These are phyloP conservation scores for Pollenia angustigena DNA, from an alignment of 2,888 invertebrate genomes.

Conservation along the genomic window DNA sequence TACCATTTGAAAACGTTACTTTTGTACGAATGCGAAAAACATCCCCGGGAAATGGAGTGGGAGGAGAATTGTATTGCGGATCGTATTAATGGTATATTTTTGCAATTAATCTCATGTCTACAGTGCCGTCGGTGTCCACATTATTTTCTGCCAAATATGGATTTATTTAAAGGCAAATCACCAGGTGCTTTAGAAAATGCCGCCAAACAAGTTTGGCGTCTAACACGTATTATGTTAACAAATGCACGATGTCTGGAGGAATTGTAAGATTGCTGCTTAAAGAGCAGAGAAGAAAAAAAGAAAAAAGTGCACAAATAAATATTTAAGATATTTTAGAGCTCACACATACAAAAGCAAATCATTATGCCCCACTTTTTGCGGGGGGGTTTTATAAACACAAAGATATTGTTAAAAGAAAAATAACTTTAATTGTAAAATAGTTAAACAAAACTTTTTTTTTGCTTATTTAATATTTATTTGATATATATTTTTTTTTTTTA, in stretches of 20 bases:
- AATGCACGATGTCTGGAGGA: conserved; percentile 94
- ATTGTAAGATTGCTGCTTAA: conserved; percentile 27
- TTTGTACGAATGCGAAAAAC: conserved; percentile 98
- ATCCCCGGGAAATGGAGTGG: conserved; percentile 97
- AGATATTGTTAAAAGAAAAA: conserved; percentile 50
- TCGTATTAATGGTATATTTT: conserved; percentile 95
- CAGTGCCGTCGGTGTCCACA: conserved; percentile 98
- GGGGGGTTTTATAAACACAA: conserved; percentile 27
- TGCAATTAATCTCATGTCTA: conserved; percentile 97
- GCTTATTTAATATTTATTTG: conserved; percentile 50
- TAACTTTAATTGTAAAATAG: conserved; percentile 57
- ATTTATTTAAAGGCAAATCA: conserved; percentile 96
- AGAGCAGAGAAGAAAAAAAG: neutral
- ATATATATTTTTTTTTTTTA: conserved; percentile 24
- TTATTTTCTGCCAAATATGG: conserved; percentile 97
- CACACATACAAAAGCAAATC: neutral
- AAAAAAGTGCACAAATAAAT: conserved; percentile 34
- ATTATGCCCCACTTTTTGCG: neutral
- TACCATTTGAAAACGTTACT: conserved; percentile 96
- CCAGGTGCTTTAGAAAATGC: conserved; percentile 96
- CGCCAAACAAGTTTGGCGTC: conserved; percentile 96
- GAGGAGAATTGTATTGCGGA: conserved; percentile 96
- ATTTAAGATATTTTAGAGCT: neutral
- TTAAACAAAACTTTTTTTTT: conserved; percentile 38
- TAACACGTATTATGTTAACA: conserved; percentile 95